These are phyloP conservation scores for Campoplex nolae DNA, from an alignment of 2,888 invertebrate genomes.

Conservation along the genomic window DNA sequence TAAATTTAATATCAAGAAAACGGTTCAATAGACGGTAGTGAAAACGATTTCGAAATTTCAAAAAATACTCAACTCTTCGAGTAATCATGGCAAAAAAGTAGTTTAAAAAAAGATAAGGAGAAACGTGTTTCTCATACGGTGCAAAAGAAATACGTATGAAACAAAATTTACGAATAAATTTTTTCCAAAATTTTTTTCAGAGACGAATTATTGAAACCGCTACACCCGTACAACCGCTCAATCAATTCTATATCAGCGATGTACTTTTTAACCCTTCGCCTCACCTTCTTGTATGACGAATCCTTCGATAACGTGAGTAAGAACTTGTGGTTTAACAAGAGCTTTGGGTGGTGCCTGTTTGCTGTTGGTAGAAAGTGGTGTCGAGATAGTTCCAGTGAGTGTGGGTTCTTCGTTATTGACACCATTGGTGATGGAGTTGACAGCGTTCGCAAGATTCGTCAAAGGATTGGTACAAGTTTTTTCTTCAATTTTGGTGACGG, in stretches of 20 bases:
- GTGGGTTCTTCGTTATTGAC: slow-evolving; percentile 76
- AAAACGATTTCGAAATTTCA: not conserved
- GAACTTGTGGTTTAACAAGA: slow-evolving; percentile 97
- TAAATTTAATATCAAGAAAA: too few species aligned
- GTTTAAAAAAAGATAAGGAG: too few species aligned
- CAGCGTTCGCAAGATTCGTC: slow-evolving; percentile 82
- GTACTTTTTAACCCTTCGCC: not conserved
- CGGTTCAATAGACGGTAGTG: too few species aligned
- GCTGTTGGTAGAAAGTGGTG: slow-evolving; percentile 77
- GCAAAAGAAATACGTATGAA: too few species aligned
- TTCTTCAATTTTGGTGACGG: slow-evolving; percentile 78
- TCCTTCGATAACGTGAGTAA: slow-evolving; percentile 98
- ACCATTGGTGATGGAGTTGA: slow-evolving; percentile 83
- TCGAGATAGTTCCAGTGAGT: slow-evolving; percentile 72
- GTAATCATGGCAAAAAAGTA: too few species aligned
- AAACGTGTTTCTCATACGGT: not conserved
- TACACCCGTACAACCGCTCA: too few species aligned
- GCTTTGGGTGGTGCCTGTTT: slow-evolving; percentile 90
- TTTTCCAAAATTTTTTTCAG: too few species aligned
- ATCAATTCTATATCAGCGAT: too few species aligned
- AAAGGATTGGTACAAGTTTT: slow-evolving; percentile 83
- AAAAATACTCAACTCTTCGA: not conserved
- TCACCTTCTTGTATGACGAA: slow-evolving; percentile 97
- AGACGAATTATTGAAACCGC: too few species aligned
- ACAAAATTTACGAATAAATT: too few species aligned